phyloP scores from a whole-genome alignment of 2,888 invertebrate genomes.

The Andrena fulva region DNA sequence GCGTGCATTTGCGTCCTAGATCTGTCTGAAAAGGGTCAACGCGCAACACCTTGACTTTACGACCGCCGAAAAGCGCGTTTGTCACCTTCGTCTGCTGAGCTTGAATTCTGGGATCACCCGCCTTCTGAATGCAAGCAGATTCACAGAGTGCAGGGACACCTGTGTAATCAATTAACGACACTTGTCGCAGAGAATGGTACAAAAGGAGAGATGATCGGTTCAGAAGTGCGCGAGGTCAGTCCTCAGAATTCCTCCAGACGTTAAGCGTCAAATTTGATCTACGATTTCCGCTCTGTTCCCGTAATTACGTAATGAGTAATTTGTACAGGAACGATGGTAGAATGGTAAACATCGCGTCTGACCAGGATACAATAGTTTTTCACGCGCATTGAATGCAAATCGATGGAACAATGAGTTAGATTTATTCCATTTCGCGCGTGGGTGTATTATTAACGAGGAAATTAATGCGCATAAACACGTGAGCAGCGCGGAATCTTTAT shows the following conservation, averaged over 20 bases:
- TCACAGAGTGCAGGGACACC: too few relatives aligned
- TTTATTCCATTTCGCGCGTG: conserved; percentile 18
- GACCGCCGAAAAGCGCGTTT: neutral
- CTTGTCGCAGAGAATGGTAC: too few relatives aligned
- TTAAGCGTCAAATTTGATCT: neutral
- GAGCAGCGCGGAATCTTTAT: conserved; percentile 22
- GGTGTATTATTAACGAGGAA: conserved; percentile 12
- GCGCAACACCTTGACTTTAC: neutral
- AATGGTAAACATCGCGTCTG: conserved; percentile 13
- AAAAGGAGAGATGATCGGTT: neutral
- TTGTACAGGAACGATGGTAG: conserved; percentile 4
- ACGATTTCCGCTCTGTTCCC: neutral
- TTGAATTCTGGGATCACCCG: too few relatives aligned
- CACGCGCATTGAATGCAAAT: conserved; percentile 57
- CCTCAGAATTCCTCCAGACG: neutral
- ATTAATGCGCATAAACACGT: conserved; percentile 23
- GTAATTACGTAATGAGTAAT: conserved; percentile 23
- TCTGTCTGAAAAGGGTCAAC: conserved; percentile 26
- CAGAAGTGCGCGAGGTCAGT: neutral
- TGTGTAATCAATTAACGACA: too few relatives aligned
- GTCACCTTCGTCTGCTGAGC: neutral
- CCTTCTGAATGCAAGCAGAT: too few relatives aligned
- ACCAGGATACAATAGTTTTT: conserved; percentile 28
- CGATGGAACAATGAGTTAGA: conserved; percentile 35
- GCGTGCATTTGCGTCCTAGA: conserved; percentile 14